Percentiles rank a stretch among this genome's conserved stretches.
Conservation (phyloP, 2,888 invertebrate species). For the Drosophila merina region DNA sequence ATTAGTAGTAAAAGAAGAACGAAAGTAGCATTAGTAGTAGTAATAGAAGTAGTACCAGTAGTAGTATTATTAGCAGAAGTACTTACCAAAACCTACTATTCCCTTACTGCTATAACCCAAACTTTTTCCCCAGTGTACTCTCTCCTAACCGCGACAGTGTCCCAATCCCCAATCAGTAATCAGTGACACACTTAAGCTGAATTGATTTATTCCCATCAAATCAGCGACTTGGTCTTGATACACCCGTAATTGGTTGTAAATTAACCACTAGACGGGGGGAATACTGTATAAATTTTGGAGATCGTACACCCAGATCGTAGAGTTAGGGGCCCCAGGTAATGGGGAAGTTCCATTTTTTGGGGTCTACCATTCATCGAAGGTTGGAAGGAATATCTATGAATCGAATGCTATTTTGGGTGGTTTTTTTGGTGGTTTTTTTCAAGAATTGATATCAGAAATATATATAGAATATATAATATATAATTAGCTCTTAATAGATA, state of each 20-base stretch:
- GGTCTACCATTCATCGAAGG: not conserved
- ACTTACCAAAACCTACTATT: not conserved
- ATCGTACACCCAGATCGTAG: conserved; percentile 15
- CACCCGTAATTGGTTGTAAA: conserved; percentile 75
- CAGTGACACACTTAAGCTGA: conserved; percentile 75
- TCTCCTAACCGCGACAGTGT: not conserved
- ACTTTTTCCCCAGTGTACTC: not conserved
- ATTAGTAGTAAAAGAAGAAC: no score
- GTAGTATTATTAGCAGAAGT: no score
- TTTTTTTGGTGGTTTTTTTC: no score
- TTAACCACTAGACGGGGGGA: conserved; percentile 46
- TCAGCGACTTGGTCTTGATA: conserved; percentile 73
- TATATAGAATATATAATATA: no score
- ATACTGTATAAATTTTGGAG: conserved; percentile 17
- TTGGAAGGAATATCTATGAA: no score
- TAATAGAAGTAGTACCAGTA: no score
- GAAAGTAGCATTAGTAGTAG: no score
- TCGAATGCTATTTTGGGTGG: not conserved
- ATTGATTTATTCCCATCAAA: conserved; percentile 80
- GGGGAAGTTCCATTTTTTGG: not conserved
- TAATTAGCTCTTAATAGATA: no score
- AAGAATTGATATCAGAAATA: no score
- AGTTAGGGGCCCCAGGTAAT: not conserved
- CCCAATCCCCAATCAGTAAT: conserved; percentile 50
- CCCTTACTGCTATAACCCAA: not conserved